Conservation (phyloP, 1,140 invertebrate species). For the Drosophila paulistorum region DNA sequence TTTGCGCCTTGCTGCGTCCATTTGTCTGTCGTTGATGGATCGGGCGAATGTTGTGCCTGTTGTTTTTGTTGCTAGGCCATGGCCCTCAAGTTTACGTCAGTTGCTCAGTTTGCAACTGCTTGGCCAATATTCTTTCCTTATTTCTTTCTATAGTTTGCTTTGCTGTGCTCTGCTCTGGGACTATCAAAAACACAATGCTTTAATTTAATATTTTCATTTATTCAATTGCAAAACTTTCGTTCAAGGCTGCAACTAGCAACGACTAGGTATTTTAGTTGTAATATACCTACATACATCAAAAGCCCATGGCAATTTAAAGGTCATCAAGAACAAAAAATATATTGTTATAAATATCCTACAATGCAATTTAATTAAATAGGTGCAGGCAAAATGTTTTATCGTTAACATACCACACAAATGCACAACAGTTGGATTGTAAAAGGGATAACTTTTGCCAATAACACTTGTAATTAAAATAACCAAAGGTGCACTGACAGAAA, state of each 20-base stretch:
- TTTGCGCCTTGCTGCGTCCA: slow-evolving; percentile 66
- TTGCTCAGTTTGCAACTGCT: slow-evolving; percentile 9
- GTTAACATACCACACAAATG: slow-evolving; percentile 41
- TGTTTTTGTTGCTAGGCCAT: slow-evolving; percentile 25
- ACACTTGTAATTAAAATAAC: neutral
- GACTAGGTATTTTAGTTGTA: no score
- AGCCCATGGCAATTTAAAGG: slow-evolving; percentile 2
- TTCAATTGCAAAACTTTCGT: slow-evolving; percentile 10
- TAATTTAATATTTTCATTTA: slow-evolving; percentile 13
- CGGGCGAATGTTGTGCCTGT: slow-evolving; percentile 37
- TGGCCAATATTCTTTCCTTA: slow-evolving; percentile 1
- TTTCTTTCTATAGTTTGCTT: neutral
- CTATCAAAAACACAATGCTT: slow-evolving; percentile 9
- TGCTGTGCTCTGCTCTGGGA: neutral
- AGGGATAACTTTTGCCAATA: neutral
- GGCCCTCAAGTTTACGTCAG: slow-evolving; percentile 20
- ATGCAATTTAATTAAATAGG: slow-evolving; percentile 4
- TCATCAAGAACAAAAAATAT: slow-evolving; percentile 10
- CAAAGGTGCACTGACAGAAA: slow-evolving; percentile 3
- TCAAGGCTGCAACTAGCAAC: neutral
- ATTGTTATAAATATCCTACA: slow-evolving; percentile 1
- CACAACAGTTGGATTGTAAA: slow-evolving; percentile 34
- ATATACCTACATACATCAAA: no score
- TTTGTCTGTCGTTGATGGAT: slow-evolving; percentile 67
- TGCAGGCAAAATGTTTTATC: slow-evolving; percentile 40